A percentile compares a stretch with the other conserved stretches of the same genome.
These are phyloP conservation scores for Biston betularia DNA, from an alignment of 2,888 invertebrate genomes.

Conservation along the genomic window DNA sequence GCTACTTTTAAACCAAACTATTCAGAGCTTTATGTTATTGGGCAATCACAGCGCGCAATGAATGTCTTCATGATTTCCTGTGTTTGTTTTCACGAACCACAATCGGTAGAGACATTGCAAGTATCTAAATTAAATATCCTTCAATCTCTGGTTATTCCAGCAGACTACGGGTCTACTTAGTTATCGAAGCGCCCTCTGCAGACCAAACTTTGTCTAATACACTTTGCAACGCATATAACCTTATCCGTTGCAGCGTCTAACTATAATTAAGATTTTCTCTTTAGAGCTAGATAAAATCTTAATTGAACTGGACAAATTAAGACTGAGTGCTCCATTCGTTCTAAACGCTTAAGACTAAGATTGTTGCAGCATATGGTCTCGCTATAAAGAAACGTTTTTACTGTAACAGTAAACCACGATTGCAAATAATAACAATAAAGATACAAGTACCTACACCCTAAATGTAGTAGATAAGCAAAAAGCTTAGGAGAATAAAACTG, in stretches of 20 bases:
- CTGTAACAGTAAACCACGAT: slow-evolving; percentile 23
- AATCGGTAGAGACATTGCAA: too few species aligned
- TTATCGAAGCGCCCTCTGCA: slow-evolving; percentile 57
- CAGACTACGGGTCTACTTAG: slow-evolving; percentile 33
- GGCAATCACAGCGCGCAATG: too few species aligned
- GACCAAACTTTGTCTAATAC: slow-evolving; percentile 72
- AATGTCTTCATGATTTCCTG: too few species aligned
- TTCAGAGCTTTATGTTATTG: too few species aligned
- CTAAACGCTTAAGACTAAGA: slow-evolving; percentile 14
- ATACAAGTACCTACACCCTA: slow-evolving; percentile 15
- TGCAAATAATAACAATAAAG: slow-evolving; percentile 31
- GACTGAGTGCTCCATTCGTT: slow-evolving; percentile 16
- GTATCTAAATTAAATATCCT: neutral
- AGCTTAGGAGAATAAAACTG: slow-evolving; percentile 19
- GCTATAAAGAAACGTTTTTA: slow-evolving; percentile 24
- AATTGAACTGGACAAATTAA: slow-evolving; percentile 28
- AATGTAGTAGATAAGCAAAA: slow-evolving; percentile 21
- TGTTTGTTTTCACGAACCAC: too few species aligned
- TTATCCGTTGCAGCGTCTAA: slow-evolving; percentile 54
- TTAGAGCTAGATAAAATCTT: slow-evolving; percentile 45
- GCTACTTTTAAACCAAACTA: too few species aligned
- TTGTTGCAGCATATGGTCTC: slow-evolving; percentile 23
- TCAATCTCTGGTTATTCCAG: slow-evolving; percentile 50
- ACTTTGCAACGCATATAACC: slow-evolving; percentile 66
- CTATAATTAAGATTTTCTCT: slow-evolving; percentile 63